Conservation (phyloP, 1,140 invertebrate genomes). For the Pseudobourletiella spinata region DNA sequence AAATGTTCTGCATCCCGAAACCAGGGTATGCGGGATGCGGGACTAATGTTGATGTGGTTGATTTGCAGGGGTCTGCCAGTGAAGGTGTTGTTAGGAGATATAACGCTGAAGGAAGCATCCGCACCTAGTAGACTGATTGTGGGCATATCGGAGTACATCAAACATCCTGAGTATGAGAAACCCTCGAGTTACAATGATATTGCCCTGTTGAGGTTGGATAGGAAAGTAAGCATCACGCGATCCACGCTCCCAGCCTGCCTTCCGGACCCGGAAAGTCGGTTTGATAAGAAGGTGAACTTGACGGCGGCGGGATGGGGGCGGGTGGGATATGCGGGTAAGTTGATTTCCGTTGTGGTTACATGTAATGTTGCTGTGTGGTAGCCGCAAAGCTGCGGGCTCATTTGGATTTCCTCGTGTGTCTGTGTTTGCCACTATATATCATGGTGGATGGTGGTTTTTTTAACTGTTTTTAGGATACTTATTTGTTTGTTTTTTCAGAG, state of each 20-base stretch:
- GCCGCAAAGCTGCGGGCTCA: too few relatives aligned
- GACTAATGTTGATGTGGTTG: too few relatives aligned
- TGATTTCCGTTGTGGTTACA: background rate
- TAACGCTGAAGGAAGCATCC: background rate
- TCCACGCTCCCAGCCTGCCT: slow-evolving; percentile 52
- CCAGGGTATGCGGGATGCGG: too few relatives aligned
- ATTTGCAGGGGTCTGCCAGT: slow-evolving; percentile 20
- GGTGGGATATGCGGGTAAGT: slow-evolving; percentile 36
- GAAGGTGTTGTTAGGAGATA: slow-evolving; percentile 20
- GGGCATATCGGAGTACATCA: slow-evolving; percentile 6
- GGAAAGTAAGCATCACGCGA: slow-evolving; percentile 42
- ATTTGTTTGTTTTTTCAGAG: too few relatives aligned
- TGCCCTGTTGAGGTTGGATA: slow-evolving; percentile 47
- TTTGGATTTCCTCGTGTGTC: too few relatives aligned
- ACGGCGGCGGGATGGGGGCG: slow-evolving; percentile 37
- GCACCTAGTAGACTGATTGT: background rate
- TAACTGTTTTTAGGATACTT: slow-evolving; percentile 9
- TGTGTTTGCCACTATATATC: too few relatives aligned
- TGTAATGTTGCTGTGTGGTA: slow-evolving; percentile 5
- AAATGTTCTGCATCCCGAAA: too few relatives aligned
- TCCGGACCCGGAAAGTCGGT: slow-evolving; percentile 39
- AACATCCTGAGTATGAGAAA: slow-evolving; percentile 45
- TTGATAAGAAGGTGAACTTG: slow-evolving; percentile 16
- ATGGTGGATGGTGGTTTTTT: too few relatives aligned
- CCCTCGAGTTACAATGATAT: slow-evolving; percentile 51